phyloP scores from a whole-genome alignment of 2,113 vertebrate genomes.

The Drymodes brunneopygia region DNA sequence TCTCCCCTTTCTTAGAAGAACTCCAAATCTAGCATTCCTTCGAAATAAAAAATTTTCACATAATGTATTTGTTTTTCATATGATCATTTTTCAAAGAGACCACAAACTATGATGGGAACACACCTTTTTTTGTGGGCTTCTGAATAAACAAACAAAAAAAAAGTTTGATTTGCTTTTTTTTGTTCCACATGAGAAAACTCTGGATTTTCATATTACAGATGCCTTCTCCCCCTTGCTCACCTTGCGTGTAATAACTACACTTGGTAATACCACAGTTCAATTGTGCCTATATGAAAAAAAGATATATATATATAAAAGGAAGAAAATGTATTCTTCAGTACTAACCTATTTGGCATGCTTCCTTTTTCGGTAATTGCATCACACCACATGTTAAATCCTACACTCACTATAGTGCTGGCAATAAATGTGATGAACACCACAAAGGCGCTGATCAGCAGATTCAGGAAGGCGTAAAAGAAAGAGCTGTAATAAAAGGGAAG shows the following conservation, averaged over 20 bases:
- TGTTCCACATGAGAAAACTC: neutral
- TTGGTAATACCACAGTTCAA: neutral
- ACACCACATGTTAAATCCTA: constrained; percentile 95
- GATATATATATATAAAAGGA: neutral
- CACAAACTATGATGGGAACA: neutral
- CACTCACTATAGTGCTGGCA: constrained; percentile 90
- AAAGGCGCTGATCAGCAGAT: constrained; percentile 86
- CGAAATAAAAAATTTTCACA: neutral
- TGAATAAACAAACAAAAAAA: neutral
- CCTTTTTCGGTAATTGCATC: constrained; percentile 88
- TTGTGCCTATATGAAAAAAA: neutral
- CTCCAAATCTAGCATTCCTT: neutral
- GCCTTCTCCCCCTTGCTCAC: neutral
- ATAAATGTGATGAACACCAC: constrained; percentile 89
- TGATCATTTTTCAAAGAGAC: neutral
- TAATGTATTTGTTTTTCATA: neutral
- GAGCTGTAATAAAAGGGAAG: constrained; percentile 75
- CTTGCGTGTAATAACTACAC: neutral
- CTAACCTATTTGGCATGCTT: constrained; percentile 83
- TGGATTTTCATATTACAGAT: neutral
- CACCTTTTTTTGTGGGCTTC: neutral
- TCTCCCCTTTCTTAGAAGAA: neutral
- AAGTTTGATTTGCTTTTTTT: neutral
- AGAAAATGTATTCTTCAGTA: neutral
- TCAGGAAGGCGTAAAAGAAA: constrained; percentile 89